Conservation (phyloP, 1,140 invertebrate species). For the Oryzaephilus surinamensis region DNA sequence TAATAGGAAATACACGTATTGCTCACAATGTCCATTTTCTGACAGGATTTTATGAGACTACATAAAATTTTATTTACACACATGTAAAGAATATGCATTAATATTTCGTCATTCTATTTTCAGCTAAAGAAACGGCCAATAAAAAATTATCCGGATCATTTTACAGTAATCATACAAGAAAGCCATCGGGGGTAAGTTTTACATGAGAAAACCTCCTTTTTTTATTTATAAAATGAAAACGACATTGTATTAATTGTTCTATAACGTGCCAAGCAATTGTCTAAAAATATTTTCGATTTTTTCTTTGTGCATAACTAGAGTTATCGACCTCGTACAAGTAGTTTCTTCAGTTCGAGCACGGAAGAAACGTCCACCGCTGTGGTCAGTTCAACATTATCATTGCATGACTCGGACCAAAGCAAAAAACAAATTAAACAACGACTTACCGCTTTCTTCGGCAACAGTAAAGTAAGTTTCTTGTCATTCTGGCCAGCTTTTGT, state of each 20-base stretch:
- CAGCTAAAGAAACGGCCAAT: conserved; percentile 30
- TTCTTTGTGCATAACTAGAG: conserved; percentile 30
- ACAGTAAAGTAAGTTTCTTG: conserved; percentile 41
- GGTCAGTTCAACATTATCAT: conserved; percentile 26
- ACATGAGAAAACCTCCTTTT: background rate
- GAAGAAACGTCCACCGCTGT: conserved; percentile 42
- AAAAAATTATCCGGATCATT: conserved; percentile 26
- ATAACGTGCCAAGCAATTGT: background rate
- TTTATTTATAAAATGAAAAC: background rate
- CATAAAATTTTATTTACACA: too few species aligned
- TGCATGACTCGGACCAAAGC: conserved; percentile 28
- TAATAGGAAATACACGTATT: too few species aligned
- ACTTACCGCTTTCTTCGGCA: conserved; percentile 55
- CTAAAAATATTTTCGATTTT: background rate
- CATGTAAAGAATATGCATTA: too few species aligned
- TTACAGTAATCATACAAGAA: conserved; percentile 28
- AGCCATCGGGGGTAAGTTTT: conserved; percentile 31
- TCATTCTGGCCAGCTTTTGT: background rate
- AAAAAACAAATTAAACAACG: conserved; percentile 49
- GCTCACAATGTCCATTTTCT: too few species aligned
- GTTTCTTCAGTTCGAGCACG: conserved; percentile 52
- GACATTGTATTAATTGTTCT: too few species aligned
- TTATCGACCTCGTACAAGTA: conserved; percentile 41
- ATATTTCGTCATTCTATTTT: conserved; percentile 18
- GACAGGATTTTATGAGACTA: too few species aligned